These are phyloP conservation scores for Delichon dasypus DNA, from an alignment of 2,797 vertebrate genomes.

Conservation along the genomic window DNA sequence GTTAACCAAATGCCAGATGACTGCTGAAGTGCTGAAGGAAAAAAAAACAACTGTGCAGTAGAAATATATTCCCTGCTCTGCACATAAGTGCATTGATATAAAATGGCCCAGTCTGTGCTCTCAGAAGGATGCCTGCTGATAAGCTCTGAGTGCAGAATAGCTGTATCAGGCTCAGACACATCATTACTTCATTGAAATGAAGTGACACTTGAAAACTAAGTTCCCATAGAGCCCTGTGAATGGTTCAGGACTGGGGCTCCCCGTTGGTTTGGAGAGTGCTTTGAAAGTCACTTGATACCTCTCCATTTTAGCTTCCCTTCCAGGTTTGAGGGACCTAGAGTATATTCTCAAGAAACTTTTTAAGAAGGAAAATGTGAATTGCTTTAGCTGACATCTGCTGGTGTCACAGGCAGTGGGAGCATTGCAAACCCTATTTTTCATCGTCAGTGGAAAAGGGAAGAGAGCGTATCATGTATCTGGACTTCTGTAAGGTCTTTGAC, in stretches of 20 bases:
- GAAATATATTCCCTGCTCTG: not conserved
- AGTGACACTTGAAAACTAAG: slow-evolving; percentile 28
- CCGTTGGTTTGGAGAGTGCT: not conserved
- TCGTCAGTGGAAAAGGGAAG: not conserved
- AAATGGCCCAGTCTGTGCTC: not conserved
- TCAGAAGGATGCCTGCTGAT: not conserved
- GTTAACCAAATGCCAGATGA: slow-evolving; percentile 10
- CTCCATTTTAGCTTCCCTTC: not conserved
- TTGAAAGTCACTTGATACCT: not conserved
- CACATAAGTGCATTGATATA: not conserved
- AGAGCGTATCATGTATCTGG: fast-evolving
- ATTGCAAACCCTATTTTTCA: not conserved
- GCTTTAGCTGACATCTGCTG: not conserved
- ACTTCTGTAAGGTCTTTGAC: not conserved
- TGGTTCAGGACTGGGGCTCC: not conserved
- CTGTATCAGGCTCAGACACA: not conserved
- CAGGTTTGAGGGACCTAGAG: not conserved
- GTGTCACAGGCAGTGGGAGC: not conserved
- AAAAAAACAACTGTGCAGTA: not conserved
- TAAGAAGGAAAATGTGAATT: not conserved
- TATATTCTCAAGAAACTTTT: not conserved
- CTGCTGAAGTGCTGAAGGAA: not conserved
- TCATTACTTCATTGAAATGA: slow-evolving; percentile 13
- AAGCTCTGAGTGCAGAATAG: not conserved
- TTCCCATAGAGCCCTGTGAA: not conserved